A percentile compares a stretch with the other conserved stretches of the same genome.
These are phyloP conservation scores for Caenorhabditis sp. DNA, from an alignment of 2,888 invertebrate genomes.

Conservation along the genomic window DNA sequence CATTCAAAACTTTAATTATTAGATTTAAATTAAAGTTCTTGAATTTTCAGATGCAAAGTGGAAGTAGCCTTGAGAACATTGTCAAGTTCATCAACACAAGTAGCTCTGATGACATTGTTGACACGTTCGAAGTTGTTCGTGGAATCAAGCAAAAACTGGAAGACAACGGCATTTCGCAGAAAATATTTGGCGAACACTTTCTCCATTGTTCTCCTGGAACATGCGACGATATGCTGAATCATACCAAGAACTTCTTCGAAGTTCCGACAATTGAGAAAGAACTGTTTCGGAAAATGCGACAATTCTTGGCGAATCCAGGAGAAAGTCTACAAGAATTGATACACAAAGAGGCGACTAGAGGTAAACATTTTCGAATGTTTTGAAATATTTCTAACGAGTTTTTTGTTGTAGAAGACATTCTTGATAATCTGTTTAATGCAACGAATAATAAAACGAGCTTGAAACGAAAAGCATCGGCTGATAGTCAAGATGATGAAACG, in stretches of 20 bases:
- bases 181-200: conserved; percentile 89
- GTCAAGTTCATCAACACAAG: conserved; percentile 16
- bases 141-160: conserved; percentile 16
- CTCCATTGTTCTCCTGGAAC: conserved; percentile 88
- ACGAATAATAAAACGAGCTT: neutral
- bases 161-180: conserved; percentile 21
- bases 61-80: conserved; percentile 3
- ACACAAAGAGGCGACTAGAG: conserved; percentile 2
- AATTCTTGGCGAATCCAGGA: conserved; percentile 38
- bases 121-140: conserved; percentile 23
- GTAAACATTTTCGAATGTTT: no score
- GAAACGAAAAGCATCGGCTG: conserved; percentile 29
- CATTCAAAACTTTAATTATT: no score
- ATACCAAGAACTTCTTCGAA: conserved; percentile 98
- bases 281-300: conserved; percentile 39
- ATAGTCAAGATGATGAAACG: conserved; percentile 23
- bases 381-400: conserved; percentile 5
- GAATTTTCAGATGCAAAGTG: conserved; percentile 1
- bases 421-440: conserved; percentile 6
- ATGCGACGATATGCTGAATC: conserved; percentile 93
- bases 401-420: conserved; percentile 3
- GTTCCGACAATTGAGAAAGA: conserved; percentile 23
- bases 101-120: conserved; percentile 16
- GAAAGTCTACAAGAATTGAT: conserved; percentile 15
- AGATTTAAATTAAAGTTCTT: no score